Evolutionary conservation across 1,140 invertebrate genomes (phyloP).

Genomic region (Campodea augens): DNA sequence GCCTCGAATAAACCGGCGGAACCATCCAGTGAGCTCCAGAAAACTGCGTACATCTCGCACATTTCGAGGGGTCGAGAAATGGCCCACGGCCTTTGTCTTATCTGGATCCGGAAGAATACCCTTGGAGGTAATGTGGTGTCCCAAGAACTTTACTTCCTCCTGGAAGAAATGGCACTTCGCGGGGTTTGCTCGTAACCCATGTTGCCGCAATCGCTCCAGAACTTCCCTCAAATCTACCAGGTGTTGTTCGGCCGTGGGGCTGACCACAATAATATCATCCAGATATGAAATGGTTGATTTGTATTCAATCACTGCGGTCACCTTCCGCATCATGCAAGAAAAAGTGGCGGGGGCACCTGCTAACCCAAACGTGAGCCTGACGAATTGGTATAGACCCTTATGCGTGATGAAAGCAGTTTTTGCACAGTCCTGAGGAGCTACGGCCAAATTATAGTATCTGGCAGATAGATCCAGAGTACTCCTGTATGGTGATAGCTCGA

Average conservation of each 20-base stretch:
- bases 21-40: slow-evolving; percentile 27
- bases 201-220: slow-evolving; percentile 2
- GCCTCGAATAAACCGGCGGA: slow-evolving; percentile 24
- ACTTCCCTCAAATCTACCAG: slow-evolving; percentile 9
- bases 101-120: slow-evolving; percentile 20
- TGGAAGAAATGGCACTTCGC: slow-evolving; percentile 23
- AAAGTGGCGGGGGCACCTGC: slow-evolving; percentile 11
- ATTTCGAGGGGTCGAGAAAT: slow-evolving; percentile 19
- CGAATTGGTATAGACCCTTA: slow-evolving; percentile 14
- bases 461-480: slow-evolving; percentile 16
- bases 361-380: slow-evolving; percentile 12
- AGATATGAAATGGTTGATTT: slow-evolving; percentile 13
- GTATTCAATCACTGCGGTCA: slow-evolving; percentile 10
- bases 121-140: slow-evolving; percentile 18
- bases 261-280: slow-evolving; percentile 13
- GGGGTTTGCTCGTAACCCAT: slow-evolving; percentile 15
- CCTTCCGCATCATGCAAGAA: slow-evolving; percentile 11
- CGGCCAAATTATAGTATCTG: slow-evolving; percentile 23
- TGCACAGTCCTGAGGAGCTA: slow-evolving; percentile 17
- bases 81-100: slow-evolving; percentile 21
- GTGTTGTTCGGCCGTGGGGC: background rate
- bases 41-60: slow-evolving; percentile 22
- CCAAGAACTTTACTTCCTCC: slow-evolving; percentile 20
- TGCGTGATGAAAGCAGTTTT: slow-evolving; percentile 25
- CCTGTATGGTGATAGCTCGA: slow-evolving; percentile 16